phyloP scores from a whole-genome alignment of 1,140 invertebrate genomes.

The Cyphomyrmex costatus region DNA sequence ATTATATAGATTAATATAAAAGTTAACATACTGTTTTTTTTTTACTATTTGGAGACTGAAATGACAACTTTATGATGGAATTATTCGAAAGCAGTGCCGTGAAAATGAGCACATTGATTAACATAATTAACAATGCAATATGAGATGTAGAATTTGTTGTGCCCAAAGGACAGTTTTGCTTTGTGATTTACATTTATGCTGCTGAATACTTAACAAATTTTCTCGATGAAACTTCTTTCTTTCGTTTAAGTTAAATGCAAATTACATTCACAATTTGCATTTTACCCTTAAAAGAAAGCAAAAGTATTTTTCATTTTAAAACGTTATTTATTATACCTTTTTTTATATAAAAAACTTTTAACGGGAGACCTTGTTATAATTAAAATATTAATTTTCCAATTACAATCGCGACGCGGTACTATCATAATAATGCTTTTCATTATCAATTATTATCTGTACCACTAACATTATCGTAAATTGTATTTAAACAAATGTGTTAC shows the following conservation, averaged over 20 bases:
- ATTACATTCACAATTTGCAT: constrained; percentile 27
- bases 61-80: constrained; percentile 11
- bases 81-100: constrained; percentile 15
- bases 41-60: background rate
- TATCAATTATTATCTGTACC: background rate
- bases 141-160: constrained; percentile 20
- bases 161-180: constrained; percentile 17
- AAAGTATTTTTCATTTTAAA: constrained; percentile 18
- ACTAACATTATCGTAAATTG: background rate
- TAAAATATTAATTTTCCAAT: constrained; percentile 41
- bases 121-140: constrained; percentile 54
- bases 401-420: background rate
- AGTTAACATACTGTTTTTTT: constrained; percentile 35
- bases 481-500: background rate
- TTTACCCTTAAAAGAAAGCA: constrained; percentile 1
- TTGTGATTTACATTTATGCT: constrained; percentile 33
- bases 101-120: constrained; percentile 42
- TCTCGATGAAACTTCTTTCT: constrained; percentile 20
- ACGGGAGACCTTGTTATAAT: background rate
- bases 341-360: background rate
- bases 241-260: constrained; percentile 31
- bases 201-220: constrained; percentile 40
- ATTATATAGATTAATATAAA: constrained; percentile 30
- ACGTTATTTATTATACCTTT: background rate
- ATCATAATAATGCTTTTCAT: background rate